Evolutionary conservation across 2,113 vertebrate genomes (phyloP), one percentile per base, ranked within the genome.

Genomic region (Cyanoderma ruficeps): DNA sequence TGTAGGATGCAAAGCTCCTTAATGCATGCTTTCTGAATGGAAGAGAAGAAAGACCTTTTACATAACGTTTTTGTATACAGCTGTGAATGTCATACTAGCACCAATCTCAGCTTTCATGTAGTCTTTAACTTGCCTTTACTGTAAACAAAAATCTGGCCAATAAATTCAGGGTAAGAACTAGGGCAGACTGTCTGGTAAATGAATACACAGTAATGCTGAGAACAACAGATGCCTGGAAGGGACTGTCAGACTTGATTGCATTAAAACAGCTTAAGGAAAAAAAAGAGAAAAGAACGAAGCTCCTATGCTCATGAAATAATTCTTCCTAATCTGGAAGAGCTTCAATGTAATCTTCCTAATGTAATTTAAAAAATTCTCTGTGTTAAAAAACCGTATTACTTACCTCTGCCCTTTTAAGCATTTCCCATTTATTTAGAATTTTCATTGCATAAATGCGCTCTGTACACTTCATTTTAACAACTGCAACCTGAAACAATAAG

Each of bases 351-450:
- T 81, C 70, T 85, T 93, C 47, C 47, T 68, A 84, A 90, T 80
- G 28, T 10, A 1, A 89, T 81, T 93, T 72, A 0, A 17, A 70
- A 92, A 77, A 72, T 63, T 56, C 24, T 63, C 46, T 37, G 23
- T 1, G 1, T 85, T 94, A 82, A 64, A 64, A 16, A 85, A 70
- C 1, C 2, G 0, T 44, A 64, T 39, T 61, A 95, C 97, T 98
- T 89, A 99, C 99, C 98, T 99, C 99, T 6, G 99, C 99, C 94
- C 99, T 98, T 97, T 99, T 99, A 44, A 99, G 98, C 99, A 99
- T 99, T 94, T 99, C 99, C 99, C 99, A 99, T 94, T 99, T 99
- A 96, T 99, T 99, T 47, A 99, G 98, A 89, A 99, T 99, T 97
- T 99, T 99, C 99, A 99, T 99, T 49, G 99, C 99, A 11, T 99